Base-by-base conservation (phyloP, 2,888 invertebrate species). In the Nasonovia ribisnigri region DNA sequence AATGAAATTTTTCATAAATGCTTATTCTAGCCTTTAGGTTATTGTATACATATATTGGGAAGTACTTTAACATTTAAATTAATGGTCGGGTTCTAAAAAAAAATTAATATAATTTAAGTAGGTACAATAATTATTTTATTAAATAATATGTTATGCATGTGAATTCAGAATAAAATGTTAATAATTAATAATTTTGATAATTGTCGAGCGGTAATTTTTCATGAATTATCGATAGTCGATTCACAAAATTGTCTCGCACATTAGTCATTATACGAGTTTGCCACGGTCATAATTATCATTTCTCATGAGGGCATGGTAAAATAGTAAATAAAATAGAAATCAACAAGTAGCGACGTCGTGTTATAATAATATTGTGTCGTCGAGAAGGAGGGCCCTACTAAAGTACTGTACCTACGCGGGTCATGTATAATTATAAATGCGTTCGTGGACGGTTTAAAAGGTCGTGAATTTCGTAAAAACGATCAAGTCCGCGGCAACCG, bases 391-490 rank as follows among this genome's bases (percentile, higher is more conserved):
- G 20, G 20, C 36, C 2, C 77, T 36, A 36, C 77, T 77, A 20
- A 36, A 77, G 36, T 36, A 13, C 36, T 20, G 36, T 77, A 20
- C 20, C 8, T 16, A 8, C 77, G 36, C 77, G 77, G 77, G 77
- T 77, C 77, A 77, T 77, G 77, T 77, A 77, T 77, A 77, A 77
- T 77, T 77, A 77, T 77, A 77, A 77, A 77, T 77, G 77, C 36
- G 36, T 77, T 77, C 77, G 77, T 24, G 36, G 8, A 36, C 77
- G 36, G 77, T 77, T 77, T 77, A 77, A 77, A 77, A 77, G 77
- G 77, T 77, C 77, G 77, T 36, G 77, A 36, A 77, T 36, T 77
- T 77, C 20, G 77, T 77, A 77, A 77, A 77, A 77, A 36, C 36
- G 13, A 36, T 67, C 16, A 5, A 20, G 36, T 36, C 20, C 26